phyloP scores from a whole-genome alignment of 2,113 vertebrate genomes.

The Phasianus colchicus region DNA sequence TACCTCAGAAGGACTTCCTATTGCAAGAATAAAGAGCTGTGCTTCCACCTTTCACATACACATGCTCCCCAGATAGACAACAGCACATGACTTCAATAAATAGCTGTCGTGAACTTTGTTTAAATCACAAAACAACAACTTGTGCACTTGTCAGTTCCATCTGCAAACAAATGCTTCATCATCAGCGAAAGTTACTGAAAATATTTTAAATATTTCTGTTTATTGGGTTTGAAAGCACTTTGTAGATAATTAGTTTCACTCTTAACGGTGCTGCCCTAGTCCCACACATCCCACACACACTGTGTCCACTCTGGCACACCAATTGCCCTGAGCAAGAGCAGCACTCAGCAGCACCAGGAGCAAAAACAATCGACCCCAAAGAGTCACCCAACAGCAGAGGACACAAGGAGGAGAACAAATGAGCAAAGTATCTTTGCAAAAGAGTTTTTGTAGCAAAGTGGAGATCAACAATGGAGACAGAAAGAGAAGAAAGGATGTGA shows the following conservation, averaged over 20 bases:
- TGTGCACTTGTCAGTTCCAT: background rate
- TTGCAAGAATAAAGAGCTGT: background rate
- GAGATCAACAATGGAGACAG: background rate
- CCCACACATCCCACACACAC: rapidly evolving
- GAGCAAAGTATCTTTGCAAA: background rate
- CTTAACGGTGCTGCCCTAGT: background rate
- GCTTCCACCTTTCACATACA: background rate
- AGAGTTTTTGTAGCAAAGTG: background rate
- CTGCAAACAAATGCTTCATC: background rate
- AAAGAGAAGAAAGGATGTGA: background rate
- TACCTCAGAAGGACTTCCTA: background rate
- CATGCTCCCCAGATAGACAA: background rate
- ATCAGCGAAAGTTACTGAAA: background rate
- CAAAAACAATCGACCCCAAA: background rate
- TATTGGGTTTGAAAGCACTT: background rate
- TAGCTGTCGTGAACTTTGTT: rapidly evolving
- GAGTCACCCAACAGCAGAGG: background rate
- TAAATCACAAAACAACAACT: background rate
- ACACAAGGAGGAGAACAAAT: background rate
- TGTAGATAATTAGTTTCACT: background rate
- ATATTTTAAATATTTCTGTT: background rate
- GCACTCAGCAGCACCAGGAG: rapidly evolving
- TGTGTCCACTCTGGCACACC: rapidly evolving
- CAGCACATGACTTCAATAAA: background rate
- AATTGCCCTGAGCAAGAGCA: rapidly evolving